Conservation (phyloP, 2,888 invertebrate genomes). For the Pemphredon lugubris region DNA sequence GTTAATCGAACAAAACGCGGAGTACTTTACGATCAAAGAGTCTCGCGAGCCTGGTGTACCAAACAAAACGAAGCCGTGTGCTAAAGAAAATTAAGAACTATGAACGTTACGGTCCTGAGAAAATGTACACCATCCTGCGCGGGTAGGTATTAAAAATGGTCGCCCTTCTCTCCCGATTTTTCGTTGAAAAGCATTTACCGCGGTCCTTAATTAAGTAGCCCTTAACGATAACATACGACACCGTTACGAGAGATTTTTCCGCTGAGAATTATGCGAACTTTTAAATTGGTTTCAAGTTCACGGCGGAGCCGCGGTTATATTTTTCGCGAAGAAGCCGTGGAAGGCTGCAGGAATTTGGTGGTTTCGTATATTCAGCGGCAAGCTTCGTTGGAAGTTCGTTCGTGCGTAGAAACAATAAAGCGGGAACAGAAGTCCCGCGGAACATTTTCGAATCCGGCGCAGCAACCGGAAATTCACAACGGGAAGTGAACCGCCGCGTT, state of each 20-base stretch:
- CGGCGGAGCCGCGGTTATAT: slow-evolving; percentile 6
- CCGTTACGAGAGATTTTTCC: neutral
- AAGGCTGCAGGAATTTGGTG: no score
- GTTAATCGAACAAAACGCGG: no score
- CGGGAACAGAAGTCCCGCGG: slow-evolving; percentile 59
- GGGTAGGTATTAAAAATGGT: no score
- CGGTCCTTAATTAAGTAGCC: neutral
- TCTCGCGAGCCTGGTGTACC: no score
- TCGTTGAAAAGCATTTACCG: no score
- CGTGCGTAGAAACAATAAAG: slow-evolving; percentile 58
- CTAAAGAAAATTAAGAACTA: no score
- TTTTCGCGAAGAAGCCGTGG: neutral
- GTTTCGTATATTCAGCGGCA: slow-evolving; percentile 9
- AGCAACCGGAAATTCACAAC: slow-evolving; percentile 63
- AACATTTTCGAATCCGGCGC: slow-evolving; percentile 56
- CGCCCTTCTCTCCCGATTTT: no score
- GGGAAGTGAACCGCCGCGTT: slow-evolving; percentile 61
- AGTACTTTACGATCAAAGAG: no score
- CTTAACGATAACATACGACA: no score
- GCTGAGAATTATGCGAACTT: neutral
- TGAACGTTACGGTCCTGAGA: no score
- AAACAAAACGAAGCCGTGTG: no score
- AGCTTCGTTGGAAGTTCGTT: slow-evolving; percentile 43
- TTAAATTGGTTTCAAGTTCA: slow-evolving; percentile 3
- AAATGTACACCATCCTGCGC: no score